Evolutionary conservation across 2,888 invertebrate genomes (phyloP), one percentile per base, ranked within the genome.

Genomic region (Sphinx pinastri): DNA sequence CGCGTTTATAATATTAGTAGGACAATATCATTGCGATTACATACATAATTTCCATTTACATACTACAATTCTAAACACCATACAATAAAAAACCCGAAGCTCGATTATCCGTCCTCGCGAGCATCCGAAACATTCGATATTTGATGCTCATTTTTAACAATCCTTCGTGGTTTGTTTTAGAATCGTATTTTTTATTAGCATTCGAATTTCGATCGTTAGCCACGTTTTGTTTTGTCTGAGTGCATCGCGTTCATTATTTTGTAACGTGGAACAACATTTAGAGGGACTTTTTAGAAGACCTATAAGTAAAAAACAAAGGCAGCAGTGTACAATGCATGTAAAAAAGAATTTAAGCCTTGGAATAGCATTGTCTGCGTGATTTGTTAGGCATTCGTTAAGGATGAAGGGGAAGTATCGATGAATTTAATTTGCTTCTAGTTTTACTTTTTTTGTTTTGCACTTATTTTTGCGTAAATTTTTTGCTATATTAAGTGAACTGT

Each of bases 161-260:
- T 77, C 76, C 60, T 60, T 63, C 78, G 76, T 77, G 59, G 67
- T 19, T 49, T 59, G 70, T 69, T 72, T 79, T 80, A 78, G 79
- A 73, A 73, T 19, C 19, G 3, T 69, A 73, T 72, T 72, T 79
- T 79, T 74, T 76, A 76, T 76, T 77, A 45, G 25, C 25, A 25
- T 25, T 25, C 25, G 19, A 19, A 25, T 79, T 78, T 75, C 77
- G 74, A 69, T 57, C 68, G 68, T 67, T 63, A 75, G 75, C 73
- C 71, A 73, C 73, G 76, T 81, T 83, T 81, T 83, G 78, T 81
- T 81, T 79, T 78, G 83, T 83, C 83, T 81, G 82, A 79, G 79
- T 81, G 76, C 77, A 72, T 70, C 73, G 71, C 51, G 58, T 73
- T 80, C 79, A 79, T 81, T 81, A 79, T 79, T 76, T 81, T 74